Evolutionary conservation across 1,140 invertebrate species (phyloP).

Genomic region (Aphelinus certus): DNA sequence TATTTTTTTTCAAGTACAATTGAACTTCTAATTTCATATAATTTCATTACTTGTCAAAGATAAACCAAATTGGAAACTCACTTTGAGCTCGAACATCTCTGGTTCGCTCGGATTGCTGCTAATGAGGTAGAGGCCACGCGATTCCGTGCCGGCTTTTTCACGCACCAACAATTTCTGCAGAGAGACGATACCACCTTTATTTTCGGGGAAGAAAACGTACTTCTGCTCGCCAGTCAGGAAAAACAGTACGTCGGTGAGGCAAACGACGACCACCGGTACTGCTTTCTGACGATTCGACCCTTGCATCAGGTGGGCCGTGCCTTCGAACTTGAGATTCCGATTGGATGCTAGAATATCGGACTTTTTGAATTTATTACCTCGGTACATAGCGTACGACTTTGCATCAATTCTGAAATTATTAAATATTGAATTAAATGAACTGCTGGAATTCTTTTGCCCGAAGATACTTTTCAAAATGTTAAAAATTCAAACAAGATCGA

Average conservation of each 20-base stretch:
- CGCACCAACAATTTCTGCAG: slow-evolving; percentile 90
- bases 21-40: too few relatives aligned
- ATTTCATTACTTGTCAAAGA: too few relatives aligned
- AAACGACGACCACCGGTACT: slow-evolving; percentile 85
- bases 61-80: neutral
- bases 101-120: slow-evolving; percentile 86
- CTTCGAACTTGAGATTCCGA: slow-evolving; percentile 87
- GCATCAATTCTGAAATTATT: slow-evolving; percentile 78
- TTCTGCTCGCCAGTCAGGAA: slow-evolving; percentile 86
- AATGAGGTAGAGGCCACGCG: slow-evolving; percentile 88
- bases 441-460: too few relatives aligned
- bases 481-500: too few relatives aligned
- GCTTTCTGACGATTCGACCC: slow-evolving; percentile 82
- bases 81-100: slow-evolving; percentile 94
- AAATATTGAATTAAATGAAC: neutral
- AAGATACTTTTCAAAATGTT: too few relatives aligned
- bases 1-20: too few relatives aligned
- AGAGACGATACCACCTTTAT: slow-evolving; percentile 91
- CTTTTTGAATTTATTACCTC: slow-evolving; percentile 90
- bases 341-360: slow-evolving; percentile 88
- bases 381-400: slow-evolving; percentile 87
- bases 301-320: slow-evolving; percentile 84
- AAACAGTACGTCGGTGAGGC: slow-evolving; percentile 90
- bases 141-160: slow-evolving; percentile 91
- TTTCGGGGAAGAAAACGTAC: slow-evolving; percentile 86